Conservation (phyloP, 2,797 vertebrate species). For the Anableps anableps region DNA sequence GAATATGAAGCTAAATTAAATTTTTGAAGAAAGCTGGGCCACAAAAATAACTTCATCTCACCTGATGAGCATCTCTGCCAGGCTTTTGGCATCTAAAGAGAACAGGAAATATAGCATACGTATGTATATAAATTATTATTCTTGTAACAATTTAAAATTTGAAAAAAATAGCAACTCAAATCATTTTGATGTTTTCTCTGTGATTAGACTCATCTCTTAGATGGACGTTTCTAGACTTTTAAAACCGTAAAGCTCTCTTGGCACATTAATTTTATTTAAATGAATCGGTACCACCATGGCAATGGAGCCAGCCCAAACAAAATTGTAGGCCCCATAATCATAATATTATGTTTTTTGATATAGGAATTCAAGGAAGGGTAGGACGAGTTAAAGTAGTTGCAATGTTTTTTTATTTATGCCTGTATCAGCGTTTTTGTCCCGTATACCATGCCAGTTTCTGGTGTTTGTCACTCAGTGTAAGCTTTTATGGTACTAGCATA, state of each 20-base stretch:
- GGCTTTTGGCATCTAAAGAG: conserved; percentile 94
- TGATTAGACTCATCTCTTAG: not conserved
- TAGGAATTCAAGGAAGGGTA: not conserved
- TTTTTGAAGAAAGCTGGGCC: not conserved
- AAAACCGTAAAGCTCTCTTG: too few relatives aligned
- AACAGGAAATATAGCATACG: conserved; percentile 15
- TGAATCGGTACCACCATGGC: too few relatives aligned
- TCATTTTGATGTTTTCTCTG: not conserved
- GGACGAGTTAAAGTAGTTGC: not conserved
- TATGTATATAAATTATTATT: not conserved
- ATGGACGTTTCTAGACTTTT: not conserved
- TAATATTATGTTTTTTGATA: not conserved
- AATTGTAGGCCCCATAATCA: not conserved
- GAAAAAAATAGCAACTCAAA: not conserved
- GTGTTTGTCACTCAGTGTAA: not conserved
- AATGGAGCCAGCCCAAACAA: not conserved
- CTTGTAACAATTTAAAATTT: not conserved
- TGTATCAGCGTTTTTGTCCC: not conserved
- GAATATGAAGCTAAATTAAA: not conserved
- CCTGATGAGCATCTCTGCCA: conserved; percentile 99
- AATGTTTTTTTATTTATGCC: not conserved
- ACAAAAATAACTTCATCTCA: conserved; percentile 61
- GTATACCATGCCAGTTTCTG: not conserved
- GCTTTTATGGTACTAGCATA: not conserved
- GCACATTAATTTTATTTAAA: not conserved